phyloP scores from a whole-genome alignment of 2,113 vertebrate species.

The Cacatua alba region DNA sequence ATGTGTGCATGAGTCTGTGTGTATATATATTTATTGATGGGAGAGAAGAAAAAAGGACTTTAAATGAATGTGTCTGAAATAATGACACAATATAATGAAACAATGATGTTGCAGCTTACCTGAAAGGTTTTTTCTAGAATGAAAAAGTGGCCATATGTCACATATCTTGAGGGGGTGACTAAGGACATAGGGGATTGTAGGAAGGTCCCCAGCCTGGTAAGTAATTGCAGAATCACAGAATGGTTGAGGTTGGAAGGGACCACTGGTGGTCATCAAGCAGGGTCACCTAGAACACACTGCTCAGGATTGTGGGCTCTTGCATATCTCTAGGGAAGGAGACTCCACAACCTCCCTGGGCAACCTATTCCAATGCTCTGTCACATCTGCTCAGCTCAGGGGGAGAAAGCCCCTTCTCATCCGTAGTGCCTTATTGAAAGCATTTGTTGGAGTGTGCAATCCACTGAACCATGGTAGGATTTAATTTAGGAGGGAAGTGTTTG shows the following conservation, averaged over 20 bases:
- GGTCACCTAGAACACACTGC: not conserved
- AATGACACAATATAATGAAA: not conserved
- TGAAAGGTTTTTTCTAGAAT: not conserved
- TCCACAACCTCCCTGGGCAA: not conserved
- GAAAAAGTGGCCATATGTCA: not conserved
- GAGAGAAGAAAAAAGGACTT: not conserved
- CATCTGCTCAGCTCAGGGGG: not conserved
- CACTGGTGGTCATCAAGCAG: not conserved
- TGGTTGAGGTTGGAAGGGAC: not conserved
- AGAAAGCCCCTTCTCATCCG: not conserved
- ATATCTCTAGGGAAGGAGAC: not conserved
- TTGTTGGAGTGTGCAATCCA: not conserved
- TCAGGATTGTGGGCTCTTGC: not conserved
- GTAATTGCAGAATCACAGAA: not conserved
- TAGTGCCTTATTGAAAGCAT: not conserved
- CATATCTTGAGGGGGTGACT: not conserved
- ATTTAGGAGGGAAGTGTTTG: not conserved
- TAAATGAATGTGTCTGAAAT: not conserved
- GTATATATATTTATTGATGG: not conserved
- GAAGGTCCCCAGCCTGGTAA: not conserved
- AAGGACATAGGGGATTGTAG: not conserved
- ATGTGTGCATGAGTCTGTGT: not conserved
- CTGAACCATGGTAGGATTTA: not conserved
- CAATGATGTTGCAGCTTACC: not conserved
- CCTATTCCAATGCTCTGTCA: not conserved